Conservation (phyloP, 2,888 invertebrate species). For the Drosophila ezoana region DNA sequence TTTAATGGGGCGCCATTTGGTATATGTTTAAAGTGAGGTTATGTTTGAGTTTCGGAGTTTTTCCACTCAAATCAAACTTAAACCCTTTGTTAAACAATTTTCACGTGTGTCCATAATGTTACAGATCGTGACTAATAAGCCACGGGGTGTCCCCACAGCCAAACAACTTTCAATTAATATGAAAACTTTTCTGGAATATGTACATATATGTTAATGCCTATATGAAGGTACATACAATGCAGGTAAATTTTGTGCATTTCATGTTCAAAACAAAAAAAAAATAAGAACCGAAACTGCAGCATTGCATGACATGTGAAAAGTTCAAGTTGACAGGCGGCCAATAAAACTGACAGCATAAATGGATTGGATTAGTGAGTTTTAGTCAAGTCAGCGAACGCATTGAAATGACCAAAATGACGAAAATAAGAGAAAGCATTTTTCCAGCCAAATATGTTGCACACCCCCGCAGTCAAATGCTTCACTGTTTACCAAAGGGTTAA, state of each 20-base stretch:
- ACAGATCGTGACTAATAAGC: conserved; percentile 84
- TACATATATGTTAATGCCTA: conserved; percentile 13
- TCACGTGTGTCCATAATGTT: conserved; percentile 56
- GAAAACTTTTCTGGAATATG: conserved; percentile 46
- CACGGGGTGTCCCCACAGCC: conserved; percentile 74
- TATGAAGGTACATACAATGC: conserved; percentile 17
- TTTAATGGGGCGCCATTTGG: conserved; percentile 60
- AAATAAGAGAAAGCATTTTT: conserved; percentile 19
- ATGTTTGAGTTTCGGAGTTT: conserved; percentile 2
- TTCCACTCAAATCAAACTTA: conserved; percentile 19
- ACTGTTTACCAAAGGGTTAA: conserved; percentile 46
- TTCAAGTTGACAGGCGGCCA: conserved; percentile 75
- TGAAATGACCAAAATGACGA: conserved; percentile 42
- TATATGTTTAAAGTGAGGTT: conserved; percentile 1
- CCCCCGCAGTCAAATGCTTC: conserved; percentile 16
- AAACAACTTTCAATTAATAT: conserved; percentile 76
- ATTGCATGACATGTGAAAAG: conserved; percentile 78
- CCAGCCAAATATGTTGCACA: conserved; percentile 21
- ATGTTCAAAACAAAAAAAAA: conserved; percentile 49
- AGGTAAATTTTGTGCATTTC: conserved; percentile 70
- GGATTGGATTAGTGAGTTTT: conserved; percentile 82
- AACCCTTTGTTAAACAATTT: conserved; percentile 52
- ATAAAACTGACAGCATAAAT: conserved; percentile 83
- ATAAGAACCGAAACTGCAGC: conserved; percentile 63
- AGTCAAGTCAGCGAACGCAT: conserved; percentile 81